Evolutionary conservation across 1,140 invertebrate species (phyloP).

Genomic region (Radopholus similis): DNA sequence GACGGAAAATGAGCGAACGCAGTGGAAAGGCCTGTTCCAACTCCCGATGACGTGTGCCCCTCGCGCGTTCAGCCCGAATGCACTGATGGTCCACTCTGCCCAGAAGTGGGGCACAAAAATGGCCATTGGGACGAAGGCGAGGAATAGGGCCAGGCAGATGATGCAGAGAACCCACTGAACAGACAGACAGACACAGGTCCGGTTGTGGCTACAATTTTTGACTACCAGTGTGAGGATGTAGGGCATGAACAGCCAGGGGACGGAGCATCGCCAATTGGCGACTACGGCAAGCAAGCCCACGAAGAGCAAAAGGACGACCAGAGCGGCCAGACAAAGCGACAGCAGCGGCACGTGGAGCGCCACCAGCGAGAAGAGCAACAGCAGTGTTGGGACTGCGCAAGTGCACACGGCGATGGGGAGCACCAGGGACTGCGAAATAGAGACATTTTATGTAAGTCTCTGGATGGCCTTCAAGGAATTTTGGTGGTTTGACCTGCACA

Average conservation of each 20-base stretch:
- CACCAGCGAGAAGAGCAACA: no score
- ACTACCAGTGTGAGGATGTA: no score
- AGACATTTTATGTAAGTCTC: no score
- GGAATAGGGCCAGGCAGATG: not conserved
- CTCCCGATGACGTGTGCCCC: not conserved
- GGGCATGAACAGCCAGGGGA: not conserved
- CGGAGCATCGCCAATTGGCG: not conserved
- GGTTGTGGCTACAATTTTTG: no score
- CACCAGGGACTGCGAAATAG: no score
- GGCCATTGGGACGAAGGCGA: not conserved
- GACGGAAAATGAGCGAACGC: not conserved
- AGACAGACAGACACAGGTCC: not conserved
- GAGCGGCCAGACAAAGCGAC: no score
- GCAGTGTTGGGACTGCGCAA: no score
- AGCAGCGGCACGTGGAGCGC: no score
- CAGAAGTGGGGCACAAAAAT: not conserved
- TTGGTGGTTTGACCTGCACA: constrained; percentile 5
- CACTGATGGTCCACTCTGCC: not conserved
- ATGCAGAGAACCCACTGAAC: not conserved
- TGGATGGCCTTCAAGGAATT: no score
- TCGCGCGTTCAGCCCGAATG: not conserved
- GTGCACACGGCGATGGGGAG: no score
- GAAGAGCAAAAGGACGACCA: not conserved
- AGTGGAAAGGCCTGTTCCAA: not conserved
- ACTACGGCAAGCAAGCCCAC: not conserved